Evolutionary conservation across 2,888 invertebrate species (phyloP).

Genomic region (Tinea semifulvella): DNA sequence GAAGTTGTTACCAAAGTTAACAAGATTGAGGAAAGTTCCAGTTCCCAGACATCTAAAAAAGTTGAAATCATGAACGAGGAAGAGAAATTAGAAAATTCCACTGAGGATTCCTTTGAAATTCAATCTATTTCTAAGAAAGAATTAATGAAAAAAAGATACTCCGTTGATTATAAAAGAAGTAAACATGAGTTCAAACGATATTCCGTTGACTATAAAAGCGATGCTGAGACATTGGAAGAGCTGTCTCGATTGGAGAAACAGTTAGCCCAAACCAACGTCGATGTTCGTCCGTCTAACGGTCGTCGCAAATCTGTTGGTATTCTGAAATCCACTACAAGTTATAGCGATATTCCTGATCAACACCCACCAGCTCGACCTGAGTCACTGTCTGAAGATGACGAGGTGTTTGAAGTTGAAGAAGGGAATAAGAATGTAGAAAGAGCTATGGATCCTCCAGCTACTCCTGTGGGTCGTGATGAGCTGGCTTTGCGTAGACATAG

Average conservation of each 20-base stretch:
- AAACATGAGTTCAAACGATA: conserved; percentile 52
- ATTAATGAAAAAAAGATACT: conserved; percentile 45
- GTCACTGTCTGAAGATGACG: conserved; percentile 53
- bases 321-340: conserved; percentile 50
- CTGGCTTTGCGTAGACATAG: conserved; percentile 78
- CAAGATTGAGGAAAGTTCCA: neutral
- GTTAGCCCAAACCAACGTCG: conserved; percentile 50
- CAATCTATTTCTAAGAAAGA: conserved; percentile 29
- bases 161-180: conserved; percentile 49
- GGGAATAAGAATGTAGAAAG: conserved; percentile 52
- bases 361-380: conserved; percentile 28
- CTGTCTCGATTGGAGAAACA: conserved; percentile 46
- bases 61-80: neutral
- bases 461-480: conserved; percentile 81
- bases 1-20: neutral
- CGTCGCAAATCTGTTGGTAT: conserved; percentile 58
- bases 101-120: conserved; percentile 8
- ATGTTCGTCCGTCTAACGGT: conserved; percentile 34
- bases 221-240: conserved; percentile 48
- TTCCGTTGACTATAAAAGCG: conserved; percentile 51
- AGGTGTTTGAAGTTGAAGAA: conserved; percentile 64
- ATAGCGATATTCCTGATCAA: conserved; percentile 36
- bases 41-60: neutral
- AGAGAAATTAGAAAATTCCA: neutral
- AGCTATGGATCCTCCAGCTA: conserved; percentile 75